Evolutionary conservation across 2,797 vertebrate genomes (phyloP).

Genomic region (Fistularia commersonii): DNA sequence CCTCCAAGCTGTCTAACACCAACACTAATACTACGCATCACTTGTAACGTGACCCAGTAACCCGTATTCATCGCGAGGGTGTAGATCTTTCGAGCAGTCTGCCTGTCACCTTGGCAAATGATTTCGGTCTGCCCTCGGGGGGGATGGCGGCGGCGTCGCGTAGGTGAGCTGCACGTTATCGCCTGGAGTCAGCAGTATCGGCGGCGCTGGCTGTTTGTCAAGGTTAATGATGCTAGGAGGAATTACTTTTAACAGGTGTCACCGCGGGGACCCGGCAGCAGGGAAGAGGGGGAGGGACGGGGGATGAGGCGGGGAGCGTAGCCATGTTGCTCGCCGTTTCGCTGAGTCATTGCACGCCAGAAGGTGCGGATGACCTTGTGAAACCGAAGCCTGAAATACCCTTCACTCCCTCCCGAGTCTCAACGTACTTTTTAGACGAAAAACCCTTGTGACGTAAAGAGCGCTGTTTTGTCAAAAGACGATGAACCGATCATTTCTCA

Average conservation of each 20-base stretch:
- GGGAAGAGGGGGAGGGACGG: constrained; percentile 12
- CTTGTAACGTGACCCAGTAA: constrained; percentile 18
- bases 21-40: constrained; percentile 11
- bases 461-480: no score
- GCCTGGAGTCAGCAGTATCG: constrained; percentile 43
- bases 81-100: background rate
- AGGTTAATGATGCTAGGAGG: constrained; percentile 49
- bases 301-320: constrained; percentile 43
- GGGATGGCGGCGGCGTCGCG: background rate
- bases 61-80: constrained; percentile 13
- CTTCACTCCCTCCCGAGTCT: no score
- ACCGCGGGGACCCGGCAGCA: constrained; percentile 14
- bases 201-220: constrained; percentile 24
- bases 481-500: no score
- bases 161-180: constrained; percentile 15
- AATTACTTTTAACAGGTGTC: constrained; percentile 41
- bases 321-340: no score
- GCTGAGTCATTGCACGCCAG: no score
- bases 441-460: no score
- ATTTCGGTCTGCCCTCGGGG: constrained; percentile 10
- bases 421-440: no score
- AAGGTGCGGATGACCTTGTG: background rate
- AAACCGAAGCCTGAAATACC: background rate
- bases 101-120: constrained; percentile 13
- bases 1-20: constrained; percentile 8